Conservation (phyloP, 1,140 invertebrate genomes). For the Cyclina sinensis region DNA sequence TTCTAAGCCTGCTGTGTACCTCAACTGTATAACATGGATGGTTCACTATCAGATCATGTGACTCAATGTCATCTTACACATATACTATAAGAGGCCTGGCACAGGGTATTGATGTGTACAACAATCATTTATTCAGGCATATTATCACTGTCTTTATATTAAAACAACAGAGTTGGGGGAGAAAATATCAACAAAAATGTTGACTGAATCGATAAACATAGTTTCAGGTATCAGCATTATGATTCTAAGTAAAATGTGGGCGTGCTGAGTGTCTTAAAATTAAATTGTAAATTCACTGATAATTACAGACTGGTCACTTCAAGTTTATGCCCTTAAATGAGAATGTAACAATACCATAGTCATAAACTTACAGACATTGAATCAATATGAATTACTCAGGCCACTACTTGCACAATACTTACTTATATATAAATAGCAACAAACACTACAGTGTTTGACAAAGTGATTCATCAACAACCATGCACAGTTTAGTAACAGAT, state of each 20-base stretch:
- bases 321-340: too few species aligned
- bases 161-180: constrained; percentile 14
- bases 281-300: neutral
- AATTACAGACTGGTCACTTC: too few species aligned
- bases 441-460: too few species aligned
- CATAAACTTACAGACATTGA: too few species aligned
- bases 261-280: neutral
- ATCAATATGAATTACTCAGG: too few species aligned
- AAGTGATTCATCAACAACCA: too few species aligned
- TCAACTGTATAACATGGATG: constrained; percentile 8
- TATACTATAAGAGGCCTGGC: constrained; percentile 1
- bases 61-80: constrained; percentile 12
- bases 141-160: constrained; percentile 7
- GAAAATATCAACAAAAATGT: constrained; percentile 26
- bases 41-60: constrained; percentile 27
- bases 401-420: too few species aligned
- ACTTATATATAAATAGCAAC: too few species aligned
- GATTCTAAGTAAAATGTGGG: neutral
- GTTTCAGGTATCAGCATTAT: neutral
- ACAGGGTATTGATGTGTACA: neutral
- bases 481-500: too few species aligned
- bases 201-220: neutral
- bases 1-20: neutral
- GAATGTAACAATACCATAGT: too few species aligned
- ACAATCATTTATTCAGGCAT: neutral